Base-by-base conservation (phyloP, 1,140 invertebrate species). In the Belonocnema kinseyi region DNA sequence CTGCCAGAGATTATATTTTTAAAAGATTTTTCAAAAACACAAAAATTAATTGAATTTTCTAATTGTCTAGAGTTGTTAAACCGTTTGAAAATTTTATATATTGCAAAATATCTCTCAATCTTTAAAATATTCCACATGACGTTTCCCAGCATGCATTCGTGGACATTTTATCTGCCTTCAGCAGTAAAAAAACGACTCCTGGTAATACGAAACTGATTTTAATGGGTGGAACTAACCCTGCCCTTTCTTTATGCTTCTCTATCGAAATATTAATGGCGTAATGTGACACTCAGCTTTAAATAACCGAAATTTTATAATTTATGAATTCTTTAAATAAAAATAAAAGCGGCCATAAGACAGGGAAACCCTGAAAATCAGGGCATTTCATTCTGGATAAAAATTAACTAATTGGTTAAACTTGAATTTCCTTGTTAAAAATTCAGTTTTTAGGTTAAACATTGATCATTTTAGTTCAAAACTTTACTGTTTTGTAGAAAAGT, bases 131-230 rank as follows among this genome's bases (percentile, higher is more conserved):
- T 78, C 77, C 82, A 84, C 78, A 75, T 87, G 85, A 77, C 85
- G 75, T 71, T 87, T 87, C 86, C 80, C 86, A 84, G 79, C 50
- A 40, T 78, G 78, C 16, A 72, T 16, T 71, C 76, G 50, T 84
- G 81, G 76, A 83, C 85, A 85, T 88, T n/a, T 88, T 89, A 85
- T 89, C 87, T 86, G 82, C 82, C 77, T 77, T 74, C 81, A 83
- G 85, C 83, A 81, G 80, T 83, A 86, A 77, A 75, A 86, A 81
- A 83, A 79, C 51, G 16, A 73, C 76, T 78, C 73, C 73, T 71
- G 50, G 90, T 88, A 89, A 91, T 80, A 82, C 77, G 88, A 90
- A 83, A 87, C 88, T 82, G 78, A 86, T 87, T 90, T 90, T 89
- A 90, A 90, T 89, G 86, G 83, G 77, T 83, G 71, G 79, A 78